Base-by-base conservation (phyloP, 2,888 invertebrate species). In the Harpalus rubripes region DNA sequence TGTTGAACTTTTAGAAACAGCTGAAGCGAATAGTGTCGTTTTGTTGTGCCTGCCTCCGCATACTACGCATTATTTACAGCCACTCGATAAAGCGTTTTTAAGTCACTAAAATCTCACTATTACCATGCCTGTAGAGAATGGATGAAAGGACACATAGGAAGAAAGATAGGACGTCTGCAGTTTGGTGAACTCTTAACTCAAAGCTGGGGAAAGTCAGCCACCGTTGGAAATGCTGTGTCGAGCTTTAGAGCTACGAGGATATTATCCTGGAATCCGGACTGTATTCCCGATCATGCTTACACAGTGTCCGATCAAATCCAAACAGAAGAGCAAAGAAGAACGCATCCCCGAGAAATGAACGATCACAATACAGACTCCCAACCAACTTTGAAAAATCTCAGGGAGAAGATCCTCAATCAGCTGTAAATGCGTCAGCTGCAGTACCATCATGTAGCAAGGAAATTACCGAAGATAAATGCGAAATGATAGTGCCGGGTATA, bases 21-120 rank as follows among this genome's bases (percentile, higher is more conserved):
- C 87, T 18, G 88, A 87, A 56, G 85, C 86, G 81, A 87, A 89
- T 84, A 86, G 88, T 18, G 87, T 89, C 16, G 86, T 88, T 18
- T 44, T 52, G 18, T 8, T 44, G 7, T 88, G 16, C 89, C 89
- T 1, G 88, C 88, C 0, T 88, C 44, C 44, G 44, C 44, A 44
- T 44, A 44, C 44, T 44, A 44, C 87, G 0, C 88, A 89, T 63
- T 87, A 86, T 76, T 85, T 89, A 7, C 88, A 89, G 80, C 88
- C 88, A 1, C 85, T 89, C 12, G 87, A 89, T 81, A 63, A 87
- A 16, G 26, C 86, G 16, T 85, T 87, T 86, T 89, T n/a, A n/a
- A n/a, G n/a, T n/a, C n/a, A n/a, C n/a, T 89, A 80, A 88, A 88
- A 86, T 80, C 52, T 52, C 79, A 86, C 79, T 88, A 76, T 85